phyloP scores from a whole-genome alignment of 2,113 vertebrate species.

The Oreochromis spilurus region DNA sequence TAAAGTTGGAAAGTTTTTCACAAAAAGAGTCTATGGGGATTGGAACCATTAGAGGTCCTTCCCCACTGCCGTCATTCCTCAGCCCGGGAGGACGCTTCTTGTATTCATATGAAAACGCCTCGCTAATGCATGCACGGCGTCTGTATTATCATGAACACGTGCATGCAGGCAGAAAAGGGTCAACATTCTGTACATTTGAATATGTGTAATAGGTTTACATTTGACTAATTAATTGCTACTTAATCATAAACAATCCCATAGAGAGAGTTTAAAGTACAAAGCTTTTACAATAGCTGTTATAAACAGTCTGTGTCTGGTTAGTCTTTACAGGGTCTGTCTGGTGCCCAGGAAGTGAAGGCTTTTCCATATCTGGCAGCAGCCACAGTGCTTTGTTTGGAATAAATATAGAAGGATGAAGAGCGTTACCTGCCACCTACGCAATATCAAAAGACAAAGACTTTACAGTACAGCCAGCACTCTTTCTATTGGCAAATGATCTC shows the following conservation, averaged over 20 bases:
- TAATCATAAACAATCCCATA: background rate
- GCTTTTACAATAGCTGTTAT: background rate
- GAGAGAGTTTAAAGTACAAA: background rate
- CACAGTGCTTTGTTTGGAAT: constrained; percentile 20
- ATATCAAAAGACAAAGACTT: constrained; percentile 22
- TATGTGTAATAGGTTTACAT: background rate
- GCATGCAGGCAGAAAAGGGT: background rate
- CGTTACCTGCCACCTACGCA: constrained; percentile 25
- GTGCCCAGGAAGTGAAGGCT: constrained; percentile 15
- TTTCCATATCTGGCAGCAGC: constrained; percentile 37
- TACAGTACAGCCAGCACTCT: constrained; percentile 7
- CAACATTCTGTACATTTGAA: background rate
- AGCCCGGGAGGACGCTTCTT: background rate
- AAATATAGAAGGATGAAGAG: constrained; percentile 36
- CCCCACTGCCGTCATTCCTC: background rate
- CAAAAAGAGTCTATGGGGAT: background rate
- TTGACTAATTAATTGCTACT: background rate
- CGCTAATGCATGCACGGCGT: background rate
- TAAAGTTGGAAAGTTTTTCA: background rate
- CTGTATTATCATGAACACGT: background rate
- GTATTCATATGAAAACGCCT: background rate
- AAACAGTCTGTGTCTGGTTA: constrained; percentile 1
- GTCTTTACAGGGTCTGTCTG: background rate
- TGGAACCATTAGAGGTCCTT: background rate
- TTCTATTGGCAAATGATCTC: constrained; percentile 15